Percentiles rank a stretch among this genome's conserved stretches.
Conservation (phyloP, 1,140 invertebrate genomes). For the Aphaenogaster floridana region DNA sequence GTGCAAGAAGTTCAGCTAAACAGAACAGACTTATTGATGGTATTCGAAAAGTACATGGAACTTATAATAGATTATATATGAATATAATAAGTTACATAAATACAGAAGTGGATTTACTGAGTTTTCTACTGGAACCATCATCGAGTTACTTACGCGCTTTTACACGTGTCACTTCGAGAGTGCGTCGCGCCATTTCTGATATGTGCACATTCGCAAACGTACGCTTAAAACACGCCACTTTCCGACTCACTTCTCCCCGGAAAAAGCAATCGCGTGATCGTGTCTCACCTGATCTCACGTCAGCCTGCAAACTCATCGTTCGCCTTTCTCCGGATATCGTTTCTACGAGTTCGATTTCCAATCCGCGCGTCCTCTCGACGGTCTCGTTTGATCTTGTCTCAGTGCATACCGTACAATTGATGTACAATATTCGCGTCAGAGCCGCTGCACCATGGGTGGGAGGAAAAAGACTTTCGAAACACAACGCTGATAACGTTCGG, state of each 20-base stretch:
- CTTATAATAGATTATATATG: not conserved
- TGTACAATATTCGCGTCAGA: not conserved
- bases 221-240: not conserved
- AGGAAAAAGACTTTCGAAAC: not conserved
- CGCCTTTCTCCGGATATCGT: not conserved
- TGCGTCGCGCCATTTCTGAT: constrained; percentile 7
- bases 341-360: not conserved
- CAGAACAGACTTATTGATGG: too few relatives aligned
- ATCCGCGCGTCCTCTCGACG: not conserved
- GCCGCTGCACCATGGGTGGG: not conserved
- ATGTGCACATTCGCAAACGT: not conserved
- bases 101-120: not conserved
- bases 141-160: not conserved
- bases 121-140: not conserved
- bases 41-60: not conserved
- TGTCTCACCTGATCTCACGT: constrained; percentile 45
- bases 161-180: not conserved
- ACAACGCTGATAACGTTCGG: not conserved
- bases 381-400: not conserved
- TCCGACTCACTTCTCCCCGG: not conserved
- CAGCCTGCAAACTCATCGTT: constrained; percentile 16
- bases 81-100: not conserved
- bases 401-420: not conserved
- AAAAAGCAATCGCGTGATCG: constrained; percentile 14
- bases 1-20: too few relatives aligned